Conservation (phyloP, 2,888 invertebrate genomes). For the Panopea generosa region DNA sequence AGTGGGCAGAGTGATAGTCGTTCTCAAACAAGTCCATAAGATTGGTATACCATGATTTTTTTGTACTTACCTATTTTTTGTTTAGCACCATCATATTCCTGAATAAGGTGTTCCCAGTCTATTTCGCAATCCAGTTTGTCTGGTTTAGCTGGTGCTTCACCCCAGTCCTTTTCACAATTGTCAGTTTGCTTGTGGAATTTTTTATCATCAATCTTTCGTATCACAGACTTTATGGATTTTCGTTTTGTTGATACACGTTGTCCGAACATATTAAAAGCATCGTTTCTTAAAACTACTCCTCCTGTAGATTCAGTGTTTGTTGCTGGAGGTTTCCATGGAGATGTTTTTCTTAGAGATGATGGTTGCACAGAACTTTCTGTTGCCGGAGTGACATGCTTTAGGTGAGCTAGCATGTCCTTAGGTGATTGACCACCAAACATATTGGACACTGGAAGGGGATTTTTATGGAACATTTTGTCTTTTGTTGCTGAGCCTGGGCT, state of each 20-base stretch:
- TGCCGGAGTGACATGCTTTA: constrained; percentile 1
- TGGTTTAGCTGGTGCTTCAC: constrained; percentile 36
- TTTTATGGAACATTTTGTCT: background rate
- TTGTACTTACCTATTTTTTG: background rate
- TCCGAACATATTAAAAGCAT: constrained; percentile 10
- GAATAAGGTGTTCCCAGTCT: constrained; percentile 26
- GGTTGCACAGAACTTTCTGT: background rate
- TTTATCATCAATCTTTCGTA: constrained; percentile 28
- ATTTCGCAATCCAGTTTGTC: constrained; percentile 35
- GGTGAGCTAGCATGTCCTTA: background rate
- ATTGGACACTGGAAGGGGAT: background rate
- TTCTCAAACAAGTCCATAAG: no score
- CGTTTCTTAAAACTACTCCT: background rate
- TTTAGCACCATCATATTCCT: constrained; percentile 18
- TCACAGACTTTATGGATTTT: constrained; percentile 28
- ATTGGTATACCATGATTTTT: no score
- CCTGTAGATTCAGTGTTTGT: no score
- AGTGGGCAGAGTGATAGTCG: no score
- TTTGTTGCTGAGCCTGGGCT: background rate
- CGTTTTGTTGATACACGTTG: constrained; percentile 10
- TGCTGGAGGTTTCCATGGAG: no score
- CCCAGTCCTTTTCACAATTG: constrained; percentile 16
- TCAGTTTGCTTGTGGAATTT: constrained; percentile 31
- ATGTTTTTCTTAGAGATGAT: constrained; percentile 1
- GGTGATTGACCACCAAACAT: constrained; percentile 13